Base-by-base conservation (phyloP, 2,888 invertebrate genomes). In the Mongoloraphidia duomilia region DNA sequence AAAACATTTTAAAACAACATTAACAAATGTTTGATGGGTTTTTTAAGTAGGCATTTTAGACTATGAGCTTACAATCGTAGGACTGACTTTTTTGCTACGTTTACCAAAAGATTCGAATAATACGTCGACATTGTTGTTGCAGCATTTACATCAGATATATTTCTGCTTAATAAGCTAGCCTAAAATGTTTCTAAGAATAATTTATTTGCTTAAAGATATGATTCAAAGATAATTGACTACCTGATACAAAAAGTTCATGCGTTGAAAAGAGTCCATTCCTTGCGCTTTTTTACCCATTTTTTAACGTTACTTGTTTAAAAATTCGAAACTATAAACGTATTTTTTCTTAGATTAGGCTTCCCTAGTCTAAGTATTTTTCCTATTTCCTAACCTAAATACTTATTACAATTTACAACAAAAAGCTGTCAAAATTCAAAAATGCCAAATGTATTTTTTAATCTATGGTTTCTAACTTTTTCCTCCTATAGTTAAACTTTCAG, bases 171-270 rank as follows among this genome's bases (percentile, higher is more conserved):
- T 42, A 58, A 55, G 58, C 66, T 64, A 13, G 64, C 66, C 65
- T 66, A 47, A 11, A 55, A 59, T 43, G 4, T 8, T 46, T 13
- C 14, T 44, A 9, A 37, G 45, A 38, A 37, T 33, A 36, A 47
- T 35, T 17, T 34, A 13, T n/a, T 1, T 6, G 45, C 40, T 33
- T 50, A 11, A 41, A 14, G 14, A 14, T 11, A 6, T 34, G 8
- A 46, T 39, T 11, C 44, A 26, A 37, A 11, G 34, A 34, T 36
- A 37, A 52, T 8, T 9, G 2, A 13, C 10, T 59, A 65, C 67
- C 59, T 69, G 69, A 55, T 68, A 65, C 36, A 70, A 56, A 51
- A 59, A 70, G 58, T 69, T 69, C 64, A 69, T 68, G 48, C 69
- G 56, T 51, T 68, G 65, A 51, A 69, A 66, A 37, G 66, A 56